Evolutionary conservation across 2,113 vertebrate species (phyloP).

Genomic region (Odocoileus hemionus): DNA sequence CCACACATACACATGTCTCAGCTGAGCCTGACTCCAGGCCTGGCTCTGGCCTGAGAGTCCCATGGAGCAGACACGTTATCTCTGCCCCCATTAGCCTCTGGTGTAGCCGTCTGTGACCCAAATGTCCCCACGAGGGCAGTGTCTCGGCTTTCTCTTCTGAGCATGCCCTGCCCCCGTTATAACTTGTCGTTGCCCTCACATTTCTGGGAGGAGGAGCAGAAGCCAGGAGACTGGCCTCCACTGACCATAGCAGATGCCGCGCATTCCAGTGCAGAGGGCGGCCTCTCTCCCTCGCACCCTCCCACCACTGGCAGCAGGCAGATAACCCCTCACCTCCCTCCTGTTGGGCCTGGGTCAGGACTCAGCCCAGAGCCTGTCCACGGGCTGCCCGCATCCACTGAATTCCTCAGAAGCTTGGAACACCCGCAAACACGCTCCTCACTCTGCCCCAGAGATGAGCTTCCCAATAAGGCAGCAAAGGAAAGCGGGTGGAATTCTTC

Average conservation of each 20-base stretch:
- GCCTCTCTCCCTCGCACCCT: neutral
- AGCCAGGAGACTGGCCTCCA: neutral
- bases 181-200: neutral
- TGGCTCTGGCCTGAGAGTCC: neutral
- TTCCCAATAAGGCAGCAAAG: too few species aligned
- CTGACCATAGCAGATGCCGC: neutral
- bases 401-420: too few species aligned
- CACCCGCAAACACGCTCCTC: neutral
- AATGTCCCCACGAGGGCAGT: neutral
- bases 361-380: neutral
- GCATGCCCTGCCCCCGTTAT: neutral
- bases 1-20: fast-evolving
- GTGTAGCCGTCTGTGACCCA: neutral
- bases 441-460: neutral
- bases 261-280: neutral
- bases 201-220: neutral
- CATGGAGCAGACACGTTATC: fast-evolving
- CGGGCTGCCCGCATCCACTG: too few species aligned
- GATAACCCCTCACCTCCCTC: neutral
- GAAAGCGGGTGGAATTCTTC: neutral
- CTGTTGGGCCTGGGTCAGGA: neutral
- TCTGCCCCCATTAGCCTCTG: neutral
- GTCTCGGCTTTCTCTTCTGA: neutral
- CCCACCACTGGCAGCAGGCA: neutral
- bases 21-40: neutral